Percentiles rank a stretch among this genome's conserved stretches.
phyloP scores from a whole-genome alignment of 2,888 invertebrate species.

The Brenthis ino region DNA sequence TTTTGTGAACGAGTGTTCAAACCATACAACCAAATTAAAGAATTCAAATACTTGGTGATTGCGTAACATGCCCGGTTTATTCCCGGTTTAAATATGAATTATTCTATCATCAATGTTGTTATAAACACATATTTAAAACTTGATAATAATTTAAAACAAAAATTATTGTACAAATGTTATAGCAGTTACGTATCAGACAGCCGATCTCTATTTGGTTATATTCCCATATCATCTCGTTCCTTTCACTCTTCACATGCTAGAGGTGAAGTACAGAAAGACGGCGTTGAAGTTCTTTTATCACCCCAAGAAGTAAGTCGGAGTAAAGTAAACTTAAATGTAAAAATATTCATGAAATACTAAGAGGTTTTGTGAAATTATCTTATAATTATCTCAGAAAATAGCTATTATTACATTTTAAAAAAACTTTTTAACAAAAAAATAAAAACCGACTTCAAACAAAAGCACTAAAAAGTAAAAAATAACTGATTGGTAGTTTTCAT shows the following conservation, averaged over 20 bases:
- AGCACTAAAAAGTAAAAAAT: too few species aligned
- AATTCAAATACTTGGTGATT: constrained; percentile 47
- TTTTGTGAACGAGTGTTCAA: neutral
- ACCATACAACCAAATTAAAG: neutral
- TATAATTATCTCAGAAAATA: too few species aligned
- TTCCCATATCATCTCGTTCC: constrained; percentile 43
- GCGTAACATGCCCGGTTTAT: constrained; percentile 59
- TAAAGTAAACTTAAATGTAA: too few species aligned
- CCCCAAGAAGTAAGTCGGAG: constrained; percentile 70
- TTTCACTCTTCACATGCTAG: constrained; percentile 50
- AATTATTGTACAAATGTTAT: constrained; percentile 50
- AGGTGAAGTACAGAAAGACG: constrained; percentile 58
- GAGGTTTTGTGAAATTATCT: too few species aligned
- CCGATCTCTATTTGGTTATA: constrained; percentile 44
- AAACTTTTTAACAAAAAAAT: too few species aligned
- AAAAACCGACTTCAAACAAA: too few species aligned
- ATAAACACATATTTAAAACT: constrained; percentile 59
- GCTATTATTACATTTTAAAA: too few species aligned
- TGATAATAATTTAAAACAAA: constrained; percentile 53
- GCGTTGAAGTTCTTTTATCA: constrained; percentile 58
- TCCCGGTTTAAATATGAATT: constrained; percentile 62
- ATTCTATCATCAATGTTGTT: constrained; percentile 56
- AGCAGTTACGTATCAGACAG: constrained; percentile 45
- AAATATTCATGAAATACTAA: too few species aligned
- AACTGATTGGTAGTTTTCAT: too few species aligned